phyloP scores from a whole-genome alignment of 2,888 invertebrate genomes.

The Ormia ochracea region DNA sequence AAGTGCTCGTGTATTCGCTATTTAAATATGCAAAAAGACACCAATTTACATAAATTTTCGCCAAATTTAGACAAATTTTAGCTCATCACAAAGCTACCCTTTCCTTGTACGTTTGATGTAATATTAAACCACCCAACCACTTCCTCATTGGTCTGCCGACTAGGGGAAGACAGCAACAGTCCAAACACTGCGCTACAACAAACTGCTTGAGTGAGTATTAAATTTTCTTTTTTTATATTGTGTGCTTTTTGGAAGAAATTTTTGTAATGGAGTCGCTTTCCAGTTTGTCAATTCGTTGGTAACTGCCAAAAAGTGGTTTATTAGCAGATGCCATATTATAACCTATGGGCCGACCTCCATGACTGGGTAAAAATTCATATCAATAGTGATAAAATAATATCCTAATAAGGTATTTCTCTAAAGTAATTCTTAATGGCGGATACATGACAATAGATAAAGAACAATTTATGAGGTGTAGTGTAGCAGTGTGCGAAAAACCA shows the following conservation, averaged over 20 bases:
- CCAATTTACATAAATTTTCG: slow-evolving; percentile 76
- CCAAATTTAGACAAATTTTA: slow-evolving; percentile 76
- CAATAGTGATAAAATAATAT: too few species aligned
- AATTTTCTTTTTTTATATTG: not conserved
- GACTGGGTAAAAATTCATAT: too few species aligned
- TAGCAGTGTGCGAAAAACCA: too few species aligned
- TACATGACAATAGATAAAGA: too few species aligned
- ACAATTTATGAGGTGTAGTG: too few species aligned
- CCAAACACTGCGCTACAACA: slow-evolving; percentile 2
- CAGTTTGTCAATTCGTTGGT: not conserved
- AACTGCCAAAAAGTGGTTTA: not conserved
- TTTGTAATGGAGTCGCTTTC: not conserved
- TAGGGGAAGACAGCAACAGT: not conserved
- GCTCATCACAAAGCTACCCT: slow-evolving; percentile 68
- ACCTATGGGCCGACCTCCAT: too few species aligned
- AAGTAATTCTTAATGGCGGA: too few species aligned
- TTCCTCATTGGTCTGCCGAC: not conserved
- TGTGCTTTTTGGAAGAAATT: not conserved
- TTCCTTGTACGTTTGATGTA: not conserved
- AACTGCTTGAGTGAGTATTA: not conserved
- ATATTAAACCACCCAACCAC: not conserved
- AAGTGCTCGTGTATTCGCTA: slow-evolving; percentile 76
- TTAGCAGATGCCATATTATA: too few species aligned
- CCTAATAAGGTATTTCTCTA: too few species aligned
- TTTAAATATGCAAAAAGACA: slow-evolving; percentile 77